Evolutionary conservation across 2,113 vertebrate species (phyloP).

Genomic region (Osmerus eperlanus): DNA sequence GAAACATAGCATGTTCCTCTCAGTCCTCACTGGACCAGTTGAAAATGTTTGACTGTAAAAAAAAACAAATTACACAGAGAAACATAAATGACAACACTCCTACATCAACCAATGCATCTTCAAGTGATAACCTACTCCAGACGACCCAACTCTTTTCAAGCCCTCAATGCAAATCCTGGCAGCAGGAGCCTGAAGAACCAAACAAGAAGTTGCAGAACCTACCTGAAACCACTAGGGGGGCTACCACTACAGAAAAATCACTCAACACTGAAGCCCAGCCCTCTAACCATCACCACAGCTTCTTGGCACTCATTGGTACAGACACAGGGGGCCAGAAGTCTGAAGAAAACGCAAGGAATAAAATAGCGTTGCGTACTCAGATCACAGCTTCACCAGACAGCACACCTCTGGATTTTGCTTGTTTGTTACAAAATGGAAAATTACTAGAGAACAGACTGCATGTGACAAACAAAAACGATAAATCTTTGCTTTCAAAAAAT

Average conservation of each 20-base stretch:
- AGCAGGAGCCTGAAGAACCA: conserved; percentile 44
- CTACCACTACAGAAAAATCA: conserved; percentile 23
- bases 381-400: conserved; percentile 47
- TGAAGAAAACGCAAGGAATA: conserved; percentile 36
- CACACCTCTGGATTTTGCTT: conserved; percentile 49
- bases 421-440: conserved; percentile 55
- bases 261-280: conserved; percentile 13
- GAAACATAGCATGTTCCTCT: conserved; percentile 44
- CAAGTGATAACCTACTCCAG: conserved; percentile 52
- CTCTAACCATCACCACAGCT: conserved; percentile 27
- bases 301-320: conserved; percentile 32
- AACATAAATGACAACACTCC: conserved; percentile 43
- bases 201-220: conserved; percentile 40
- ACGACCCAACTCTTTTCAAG: conserved; percentile 39
- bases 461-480: conserved; percentile 44
- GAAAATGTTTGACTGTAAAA: conserved; percentile 48
- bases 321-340: background rate
- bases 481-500: conserved; percentile 48
- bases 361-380: conserved; percentile 43
- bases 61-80: conserved; percentile 35
- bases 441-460: conserved; percentile 58
- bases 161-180: conserved; percentile 48
- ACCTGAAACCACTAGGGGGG: conserved; percentile 46
- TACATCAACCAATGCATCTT: conserved; percentile 59
- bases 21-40: conserved; percentile 50